Evolutionary conservation across 2,113 vertebrate species (phyloP).

Genomic region (Oryzias javanicus): DNA sequence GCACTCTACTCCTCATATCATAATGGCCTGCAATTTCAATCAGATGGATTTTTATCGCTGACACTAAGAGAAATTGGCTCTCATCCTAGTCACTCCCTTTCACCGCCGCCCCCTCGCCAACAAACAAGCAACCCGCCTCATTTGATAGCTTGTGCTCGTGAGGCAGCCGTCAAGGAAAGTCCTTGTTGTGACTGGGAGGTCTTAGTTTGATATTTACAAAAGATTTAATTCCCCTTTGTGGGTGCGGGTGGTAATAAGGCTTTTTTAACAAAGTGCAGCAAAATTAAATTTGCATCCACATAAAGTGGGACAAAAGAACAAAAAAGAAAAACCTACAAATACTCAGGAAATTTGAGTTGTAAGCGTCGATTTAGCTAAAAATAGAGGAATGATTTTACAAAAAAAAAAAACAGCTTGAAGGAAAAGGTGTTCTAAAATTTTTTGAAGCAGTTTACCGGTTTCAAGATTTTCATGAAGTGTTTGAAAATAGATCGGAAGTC

Average conservation of each 20-base stretch:
- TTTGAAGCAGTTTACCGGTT: too few relatives aligned
- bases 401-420: too few relatives aligned
- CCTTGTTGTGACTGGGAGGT: conserved; percentile 50
- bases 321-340: conserved; percentile 1
- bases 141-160: conserved; percentile 44
- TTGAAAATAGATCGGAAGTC: too few relatives aligned
- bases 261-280: conserved; percentile 23
- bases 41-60: conserved; percentile 96
- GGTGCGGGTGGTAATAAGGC: conserved; percentile 19
- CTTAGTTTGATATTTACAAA: conserved; percentile 59
- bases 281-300: conserved; percentile 29
- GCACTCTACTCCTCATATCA: conserved; percentile 71
- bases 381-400: too few relatives aligned
- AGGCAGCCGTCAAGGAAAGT: conserved; percentile 46
- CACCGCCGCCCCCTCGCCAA: background rate
- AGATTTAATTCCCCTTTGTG: conserved; percentile 41
- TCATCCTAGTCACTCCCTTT: conserved; percentile 55
- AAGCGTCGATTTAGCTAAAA: too few relatives aligned
- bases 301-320: conserved; percentile 9
- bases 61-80: conserved; percentile 93
- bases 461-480: too few relatives aligned
- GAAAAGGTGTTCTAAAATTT: too few relatives aligned
- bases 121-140: conserved; percentile 49
- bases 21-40: conserved; percentile 97
- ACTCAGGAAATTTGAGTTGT: too few relatives aligned